Conservation (phyloP, 2,888 invertebrate genomes). For the Nemoura dubitans region DNA sequence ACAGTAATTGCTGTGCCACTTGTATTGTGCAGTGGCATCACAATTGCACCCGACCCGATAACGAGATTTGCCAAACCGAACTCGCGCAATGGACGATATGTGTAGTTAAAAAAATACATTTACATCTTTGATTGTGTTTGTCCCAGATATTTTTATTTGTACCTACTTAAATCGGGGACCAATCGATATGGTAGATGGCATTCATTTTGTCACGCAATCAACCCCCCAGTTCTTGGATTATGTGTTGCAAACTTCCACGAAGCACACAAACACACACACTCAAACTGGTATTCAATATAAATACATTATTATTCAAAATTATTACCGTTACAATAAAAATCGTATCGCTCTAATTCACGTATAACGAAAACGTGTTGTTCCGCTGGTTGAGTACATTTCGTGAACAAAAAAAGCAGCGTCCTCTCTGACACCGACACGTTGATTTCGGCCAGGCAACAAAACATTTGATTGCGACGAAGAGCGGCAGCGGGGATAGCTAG, state of each 20-base stretch:
- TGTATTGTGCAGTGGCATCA: background rate
- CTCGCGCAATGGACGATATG: background rate
- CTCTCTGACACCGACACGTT: background rate
- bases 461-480: background rate
- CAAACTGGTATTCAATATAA: constrained; percentile 17
- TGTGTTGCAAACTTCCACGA: constrained; percentile 8
- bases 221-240: constrained; percentile 17
- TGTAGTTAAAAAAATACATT: background rate
- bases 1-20: background rate
- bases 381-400: background rate
- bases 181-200: constrained; percentile 16
- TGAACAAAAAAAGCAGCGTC: background rate
- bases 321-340: constrained; percentile 12
- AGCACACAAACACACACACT: background rate
- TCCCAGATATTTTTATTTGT: constrained; percentile 27
- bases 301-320: constrained; percentile 25
- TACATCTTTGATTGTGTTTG: constrained; percentile 37
- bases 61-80: background rate
- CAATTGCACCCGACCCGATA: background rate
- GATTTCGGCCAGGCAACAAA: background rate
- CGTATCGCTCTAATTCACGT: constrained; percentile 12
- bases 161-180: constrained; percentile 2
- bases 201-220: constrained; percentile 33
- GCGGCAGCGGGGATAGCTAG: background rate
- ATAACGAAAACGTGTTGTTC: background rate